These are phyloP conservation scores for Hystrix brachyura DNA, from an alignment of 2,113 vertebrate genomes.

Conservation along the genomic window DNA sequence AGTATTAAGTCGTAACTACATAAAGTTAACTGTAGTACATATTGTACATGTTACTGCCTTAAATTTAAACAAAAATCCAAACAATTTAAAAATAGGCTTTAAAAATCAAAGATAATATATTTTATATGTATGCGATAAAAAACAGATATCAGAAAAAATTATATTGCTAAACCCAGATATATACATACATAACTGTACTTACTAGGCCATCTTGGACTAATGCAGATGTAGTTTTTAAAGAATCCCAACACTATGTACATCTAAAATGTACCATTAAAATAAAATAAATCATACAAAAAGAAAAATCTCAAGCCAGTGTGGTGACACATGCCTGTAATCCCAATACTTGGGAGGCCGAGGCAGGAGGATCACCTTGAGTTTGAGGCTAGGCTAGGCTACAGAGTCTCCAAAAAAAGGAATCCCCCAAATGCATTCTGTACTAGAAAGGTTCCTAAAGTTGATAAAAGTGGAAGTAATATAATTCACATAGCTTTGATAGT, in stretches of 20 bases:
- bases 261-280: too few species aligned
- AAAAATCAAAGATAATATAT: slow-evolving; percentile 15
- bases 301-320: background rate
- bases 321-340: background rate
- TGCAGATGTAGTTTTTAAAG: slow-evolving; percentile 18
- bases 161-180: background rate
- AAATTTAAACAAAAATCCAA: slow-evolving; percentile 51
- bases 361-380: background rate
- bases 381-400: background rate
- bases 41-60: too few species aligned
- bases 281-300: too few species aligned
- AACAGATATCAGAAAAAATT: slow-evolving; percentile 49
- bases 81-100: slow-evolving; percentile 7
- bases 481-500: slow-evolving; percentile 23
- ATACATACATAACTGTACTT: background rate
- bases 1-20: too few species aligned
- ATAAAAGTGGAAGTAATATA: background rate
- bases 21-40: too few species aligned
- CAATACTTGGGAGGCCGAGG: background rate
- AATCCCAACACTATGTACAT: too few species aligned
- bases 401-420: background rate
- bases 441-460: background rate
- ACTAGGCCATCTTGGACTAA: slow-evolving; percentile 21
- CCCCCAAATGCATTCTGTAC: background rate
- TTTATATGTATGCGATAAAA: slow-evolving; percentile 1